Evolutionary conservation across 2,888 invertebrate genomes (phyloP).

Genomic region (Calliphora vomitoria): DNA sequence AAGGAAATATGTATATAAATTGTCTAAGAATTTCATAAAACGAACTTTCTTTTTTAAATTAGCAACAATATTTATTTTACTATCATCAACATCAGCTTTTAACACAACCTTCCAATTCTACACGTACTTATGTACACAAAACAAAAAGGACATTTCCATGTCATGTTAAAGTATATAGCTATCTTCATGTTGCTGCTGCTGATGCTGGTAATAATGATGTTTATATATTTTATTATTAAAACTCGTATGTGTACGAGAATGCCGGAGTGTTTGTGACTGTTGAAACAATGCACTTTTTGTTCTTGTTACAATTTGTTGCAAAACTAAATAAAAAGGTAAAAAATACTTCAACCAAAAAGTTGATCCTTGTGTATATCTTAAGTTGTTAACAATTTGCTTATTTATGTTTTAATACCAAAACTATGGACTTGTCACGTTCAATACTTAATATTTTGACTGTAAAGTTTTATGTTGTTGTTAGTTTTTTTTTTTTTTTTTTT

Average conservation of each 20-base stretch:
- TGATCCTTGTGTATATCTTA: conserved; percentile 53
- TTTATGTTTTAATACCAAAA: conserved; percentile 60
- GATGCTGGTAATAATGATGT: conserved; percentile 26
- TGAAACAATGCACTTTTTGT: conserved; percentile 5
- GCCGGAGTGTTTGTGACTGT: neutral
- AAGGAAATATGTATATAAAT: too few species aligned
- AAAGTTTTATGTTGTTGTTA: conserved; percentile 50
- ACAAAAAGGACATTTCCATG: conserved; percentile 34
- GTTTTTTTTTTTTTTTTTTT: neutral
- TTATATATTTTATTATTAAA: neutral
- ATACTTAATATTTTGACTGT: conserved; percentile 66
- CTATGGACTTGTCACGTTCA: conserved; percentile 65
- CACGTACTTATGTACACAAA: neutral
- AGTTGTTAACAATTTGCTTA: conserved; percentile 61
- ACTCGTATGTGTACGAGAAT: neutral
- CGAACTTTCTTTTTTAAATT: too few species aligned
- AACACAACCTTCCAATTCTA: neutral
- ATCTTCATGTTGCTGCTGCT: conserved; percentile 14
- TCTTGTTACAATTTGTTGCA: conserved; percentile 2
- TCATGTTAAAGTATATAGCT: conserved; percentile 25
- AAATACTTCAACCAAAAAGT: conserved; percentile 35
- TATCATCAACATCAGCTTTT: neutral
- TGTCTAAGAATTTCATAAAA: too few species aligned
- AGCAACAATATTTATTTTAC: too few species aligned
- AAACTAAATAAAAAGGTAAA: conserved; percentile 24